Evolutionary conservation across 2,797 vertebrate genomes (phyloP), one percentile per base, ranked within the genome.

Genomic region (Chrosomus eos): DNA sequence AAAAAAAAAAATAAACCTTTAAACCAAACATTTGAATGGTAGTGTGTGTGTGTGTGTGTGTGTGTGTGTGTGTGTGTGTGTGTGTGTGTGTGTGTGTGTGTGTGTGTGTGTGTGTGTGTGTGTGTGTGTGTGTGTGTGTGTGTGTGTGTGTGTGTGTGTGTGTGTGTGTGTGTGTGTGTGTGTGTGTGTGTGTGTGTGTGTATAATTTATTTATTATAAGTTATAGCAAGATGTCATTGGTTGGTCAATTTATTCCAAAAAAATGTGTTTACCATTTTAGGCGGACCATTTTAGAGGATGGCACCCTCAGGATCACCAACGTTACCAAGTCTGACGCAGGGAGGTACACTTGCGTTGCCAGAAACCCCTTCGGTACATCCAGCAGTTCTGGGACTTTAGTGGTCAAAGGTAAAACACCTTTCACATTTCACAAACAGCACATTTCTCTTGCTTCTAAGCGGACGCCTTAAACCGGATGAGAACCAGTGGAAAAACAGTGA

Each of bases 251-350:
- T 16, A 7, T 40, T 40, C 11, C 21, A 45, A 21, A 19, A 16
- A 4, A 48, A 48, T 0, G 38, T 68, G 67, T 86, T 90, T 86
- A 83, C 85, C 91, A 84, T 90, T 86, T 90, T 77, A 97, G 96
- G 91, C 87, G 89, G 83, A 85, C 85, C 13, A 81, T 97, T 80
- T 85, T 91, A 85, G 94, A 95, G 40, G 96, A 96, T 0, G 96
- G 96, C 66, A 95, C 95, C 51, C 95, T 98, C 64, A 95, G 93
- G 31, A 96, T 98, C 88, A 82, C 86, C 85, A 97, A 97, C 33
- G 89, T 94, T 89, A 96, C 94, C 87, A 95, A 92, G 88, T 89
- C 88, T 0, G 96, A 98, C 0, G 95, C 92, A 0, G 96, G 96
- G 60, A 77, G 91, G 28, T 97, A 96, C 86, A 97, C 94, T 0